These are phyloP conservation scores for Drosophila arizonae DNA, from an alignment of 1,140 invertebrate species.

Conservation along the genomic window DNA sequence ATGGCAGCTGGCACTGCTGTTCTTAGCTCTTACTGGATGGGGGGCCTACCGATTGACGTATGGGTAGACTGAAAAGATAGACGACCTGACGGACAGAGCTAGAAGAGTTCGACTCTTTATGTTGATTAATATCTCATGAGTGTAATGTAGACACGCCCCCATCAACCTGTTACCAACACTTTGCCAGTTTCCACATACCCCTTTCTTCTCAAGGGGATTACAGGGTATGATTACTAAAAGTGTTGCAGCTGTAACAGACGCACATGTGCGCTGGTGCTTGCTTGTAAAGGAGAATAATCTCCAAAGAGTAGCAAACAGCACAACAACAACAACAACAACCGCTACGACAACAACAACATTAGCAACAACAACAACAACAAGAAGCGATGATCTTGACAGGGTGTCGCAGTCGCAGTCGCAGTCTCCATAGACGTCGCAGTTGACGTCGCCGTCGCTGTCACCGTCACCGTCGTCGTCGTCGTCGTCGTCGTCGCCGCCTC, in stretches of 20 bases:
- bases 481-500: constrained; percentile 2
- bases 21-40: too few species aligned
- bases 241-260: constrained; percentile 23
- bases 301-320: constrained; percentile 25
- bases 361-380: background rate
- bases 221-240: constrained; percentile 28
- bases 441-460: background rate
- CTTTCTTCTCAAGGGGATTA: too few species aligned
- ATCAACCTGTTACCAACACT: too few species aligned
- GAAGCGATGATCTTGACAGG: constrained; percentile 47
- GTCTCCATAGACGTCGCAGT: too few species aligned
- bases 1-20: too few species aligned
- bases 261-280: constrained; percentile 54
- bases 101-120: too few species aligned
- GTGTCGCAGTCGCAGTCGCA: constrained; percentile 45
- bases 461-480: constrained; percentile 2
- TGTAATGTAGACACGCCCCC: too few species aligned
- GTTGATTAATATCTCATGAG: too few species aligned
- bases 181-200: too few species aligned
- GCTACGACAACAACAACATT: background rate
- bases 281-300: constrained; percentile 58
- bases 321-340: background rate
- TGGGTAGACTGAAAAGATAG: too few species aligned
- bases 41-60: too few species aligned
- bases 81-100: too few species aligned